Conservation (phyloP, 2,888 invertebrate species). For the Belgica antarctica region DNA sequence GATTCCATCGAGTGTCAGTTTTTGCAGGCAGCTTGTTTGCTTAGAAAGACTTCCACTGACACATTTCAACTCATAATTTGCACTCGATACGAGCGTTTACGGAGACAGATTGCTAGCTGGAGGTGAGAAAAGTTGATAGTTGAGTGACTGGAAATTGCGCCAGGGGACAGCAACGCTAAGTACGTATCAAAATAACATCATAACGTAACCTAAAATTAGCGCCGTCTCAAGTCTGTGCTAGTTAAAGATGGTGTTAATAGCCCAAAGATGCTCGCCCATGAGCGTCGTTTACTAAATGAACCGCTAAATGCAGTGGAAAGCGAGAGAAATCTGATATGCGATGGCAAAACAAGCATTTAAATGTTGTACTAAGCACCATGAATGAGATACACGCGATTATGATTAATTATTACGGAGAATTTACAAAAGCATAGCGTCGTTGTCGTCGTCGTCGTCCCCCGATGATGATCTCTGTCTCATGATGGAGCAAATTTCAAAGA, state of each 20-base stretch:
- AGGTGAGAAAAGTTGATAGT: no score
- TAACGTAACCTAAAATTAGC: no score
- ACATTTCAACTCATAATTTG: neutral
- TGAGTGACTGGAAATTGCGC: no score
- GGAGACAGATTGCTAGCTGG: no score
- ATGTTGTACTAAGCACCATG: neutral
- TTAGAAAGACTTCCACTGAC: neutral
- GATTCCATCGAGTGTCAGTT: neutral
- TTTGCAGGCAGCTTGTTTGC: neutral
- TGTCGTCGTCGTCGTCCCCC: no score
- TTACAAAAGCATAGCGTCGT: neutral
- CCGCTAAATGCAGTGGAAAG: neutral
- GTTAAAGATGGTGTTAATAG: no score
- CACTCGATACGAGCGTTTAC: no score
- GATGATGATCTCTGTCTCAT: neutral
- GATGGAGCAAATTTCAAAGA: neutral
- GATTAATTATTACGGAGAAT: constrained; percentile 4
- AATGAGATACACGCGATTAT: neutral
- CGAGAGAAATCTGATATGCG: neutral
- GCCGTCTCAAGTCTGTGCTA: no score
- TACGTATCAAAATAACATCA: no score
- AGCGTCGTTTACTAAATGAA: neutral
- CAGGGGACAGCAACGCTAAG: no score
- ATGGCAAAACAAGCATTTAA: neutral
- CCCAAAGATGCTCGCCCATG: no score